Base-by-base conservation (phyloP, 2,113 vertebrate species). In the Dascyllus trimaculatus region DNA sequence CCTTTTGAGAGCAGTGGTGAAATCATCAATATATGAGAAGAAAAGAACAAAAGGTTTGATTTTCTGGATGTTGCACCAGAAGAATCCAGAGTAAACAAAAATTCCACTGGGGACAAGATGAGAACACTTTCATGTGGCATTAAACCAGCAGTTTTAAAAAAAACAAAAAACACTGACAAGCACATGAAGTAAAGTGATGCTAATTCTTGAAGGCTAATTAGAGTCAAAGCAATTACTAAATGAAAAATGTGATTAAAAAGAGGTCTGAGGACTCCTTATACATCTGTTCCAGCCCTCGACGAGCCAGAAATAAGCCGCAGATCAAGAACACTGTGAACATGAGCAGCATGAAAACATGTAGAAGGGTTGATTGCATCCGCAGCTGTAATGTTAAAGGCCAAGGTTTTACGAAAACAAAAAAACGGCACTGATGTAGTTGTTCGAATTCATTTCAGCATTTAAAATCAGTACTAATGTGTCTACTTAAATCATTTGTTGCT, bases 171-270 rank as follows among this genome's bases (percentile, higher is more conserved):
- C 32, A 56, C n/a, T 32, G 54, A 57, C 11, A 45, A 58, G 24
- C 22, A 57, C 45, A 35, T 46, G 14, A 51, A 52, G 61, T 35
- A 25, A 53, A 81, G 59, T 38, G 70, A 52, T 68, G 64, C 49
- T 57, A 25, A 78, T 48, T 56, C 18, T 35, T 38, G 4, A 32
- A 51, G 65, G 80, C 68, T 78, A 76, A 89, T 85, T 77, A 77
- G 40, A 81, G 65, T 82, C 58, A 70, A 82, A 57, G 59, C 38
- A 51, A 85, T 81, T 85, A 66, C 56, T 59, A 65, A 66, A 76
- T 67, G 0, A 82, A 71, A 77, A 78, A 74, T 52, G 43, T 54
- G 64, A 88, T 74, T 77, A 54, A 82, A 74, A 66, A 18, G 21
- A 29, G 40, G 62, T 48, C 21, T 13, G 19, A 46, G 4, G 35